Percentiles rank a stretch among this genome's conserved stretches.
Conservation (phyloP, 2,797 vertebrate species). For the Cetoscarus ocellatus region DNA sequence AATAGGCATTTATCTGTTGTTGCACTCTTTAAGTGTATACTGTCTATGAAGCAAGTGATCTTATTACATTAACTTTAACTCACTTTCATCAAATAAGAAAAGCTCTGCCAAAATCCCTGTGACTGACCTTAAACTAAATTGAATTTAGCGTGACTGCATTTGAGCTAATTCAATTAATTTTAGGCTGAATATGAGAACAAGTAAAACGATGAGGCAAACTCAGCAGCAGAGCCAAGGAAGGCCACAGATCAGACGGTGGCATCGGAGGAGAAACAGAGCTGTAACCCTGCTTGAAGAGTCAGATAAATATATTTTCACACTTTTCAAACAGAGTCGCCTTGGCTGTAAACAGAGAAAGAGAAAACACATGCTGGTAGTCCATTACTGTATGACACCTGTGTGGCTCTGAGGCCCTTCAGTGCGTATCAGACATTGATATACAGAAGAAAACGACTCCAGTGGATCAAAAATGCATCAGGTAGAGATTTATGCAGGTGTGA, state of each 20-base stretch:
- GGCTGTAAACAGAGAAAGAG: neutral
- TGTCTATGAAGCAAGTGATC: neutral
- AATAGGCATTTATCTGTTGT: constrained; percentile 27
- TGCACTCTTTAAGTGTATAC: neutral
- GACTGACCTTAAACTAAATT: constrained; percentile 2
- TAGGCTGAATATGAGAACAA: constrained; percentile 14
- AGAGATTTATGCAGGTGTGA: constrained; percentile 11
- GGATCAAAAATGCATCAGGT: neutral
- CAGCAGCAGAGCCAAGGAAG: constrained; percentile 12
- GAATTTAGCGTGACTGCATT: constrained; percentile 16
- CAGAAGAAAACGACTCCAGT: neutral
- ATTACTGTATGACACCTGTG: constrained; percentile 9
- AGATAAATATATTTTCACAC: constrained; percentile 19
- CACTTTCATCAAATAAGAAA: constrained; percentile 9
- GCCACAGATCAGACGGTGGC: constrained; percentile 9
- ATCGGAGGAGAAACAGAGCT: neutral
- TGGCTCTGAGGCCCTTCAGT: neutral
- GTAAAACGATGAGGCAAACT: constrained; percentile 4
- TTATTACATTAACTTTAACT: constrained; percentile 15
- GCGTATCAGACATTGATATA: neutral
- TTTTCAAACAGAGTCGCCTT: constrained; percentile 3
- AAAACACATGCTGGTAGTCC: constrained; percentile 1
- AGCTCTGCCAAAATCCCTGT: constrained; percentile 1
- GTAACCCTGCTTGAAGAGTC: constrained; percentile 11
- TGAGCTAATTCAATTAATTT: constrained; percentile 2